These are phyloP conservation scores for Bolinopsis microptera DNA, from an alignment of 37 sponge, comb jelly and placozoan species.

Conservation along the genomic window DNA sequence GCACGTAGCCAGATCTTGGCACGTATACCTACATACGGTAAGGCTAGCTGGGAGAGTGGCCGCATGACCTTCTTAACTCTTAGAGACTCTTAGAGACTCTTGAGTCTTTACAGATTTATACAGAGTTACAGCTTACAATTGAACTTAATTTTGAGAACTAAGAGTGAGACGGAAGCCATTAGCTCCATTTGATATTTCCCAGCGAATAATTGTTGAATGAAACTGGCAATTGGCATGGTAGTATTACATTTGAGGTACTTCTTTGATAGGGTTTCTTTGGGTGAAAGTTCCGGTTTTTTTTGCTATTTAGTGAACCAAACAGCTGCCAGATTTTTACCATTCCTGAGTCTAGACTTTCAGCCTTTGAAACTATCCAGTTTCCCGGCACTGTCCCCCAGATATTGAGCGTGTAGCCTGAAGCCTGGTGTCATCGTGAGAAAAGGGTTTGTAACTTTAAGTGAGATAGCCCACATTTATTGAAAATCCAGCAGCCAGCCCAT, in stretches of 20 bases:
- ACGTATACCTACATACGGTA: background rate
- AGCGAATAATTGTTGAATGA: background rate
- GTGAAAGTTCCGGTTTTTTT: background rate
- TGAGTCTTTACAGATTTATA: no score
- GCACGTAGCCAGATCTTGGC: background rate
- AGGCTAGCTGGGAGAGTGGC: background rate
- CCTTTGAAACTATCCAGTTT: background rate
- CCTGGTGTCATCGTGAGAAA: background rate
- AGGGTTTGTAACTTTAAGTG: background rate
- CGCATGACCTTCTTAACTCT: background rate
- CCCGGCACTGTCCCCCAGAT: background rate
- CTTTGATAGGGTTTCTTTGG: background rate
- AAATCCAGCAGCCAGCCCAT: no score
- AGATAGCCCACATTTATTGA: no score
- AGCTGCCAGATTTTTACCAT: background rate
- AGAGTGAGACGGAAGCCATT: background rate
- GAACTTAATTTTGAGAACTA: background rate
- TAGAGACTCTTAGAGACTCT: no score
- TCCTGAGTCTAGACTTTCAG: background rate
- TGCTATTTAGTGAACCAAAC: background rate
- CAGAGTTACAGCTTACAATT: no score
- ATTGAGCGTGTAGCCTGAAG: background rate
- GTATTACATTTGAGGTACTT: background rate
- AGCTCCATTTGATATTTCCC: background rate
- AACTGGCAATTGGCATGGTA: no score